Evolutionary conservation across 2,888 invertebrate genomes (phyloP).

Genomic region (Ethmia dodecea): DNA sequence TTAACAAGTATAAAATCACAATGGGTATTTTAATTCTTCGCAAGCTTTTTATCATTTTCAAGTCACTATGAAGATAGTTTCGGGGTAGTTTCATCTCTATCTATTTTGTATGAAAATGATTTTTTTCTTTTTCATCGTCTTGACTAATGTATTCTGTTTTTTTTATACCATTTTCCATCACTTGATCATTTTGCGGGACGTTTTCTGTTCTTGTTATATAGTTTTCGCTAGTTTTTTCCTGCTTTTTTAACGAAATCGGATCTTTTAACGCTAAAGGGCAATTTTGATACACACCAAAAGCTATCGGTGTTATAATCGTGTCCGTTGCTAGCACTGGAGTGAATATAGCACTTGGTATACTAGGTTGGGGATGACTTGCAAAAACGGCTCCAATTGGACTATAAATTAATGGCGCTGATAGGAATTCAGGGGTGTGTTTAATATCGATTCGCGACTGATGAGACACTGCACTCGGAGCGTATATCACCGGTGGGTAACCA

Average conservation of each 20-base stretch:
- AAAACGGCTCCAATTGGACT: conserved; percentile 36
- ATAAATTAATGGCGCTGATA: conserved; percentile 46
- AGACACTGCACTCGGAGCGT: conserved; percentile 74
- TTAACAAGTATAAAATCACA: no score
- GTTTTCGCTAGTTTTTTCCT: no score
- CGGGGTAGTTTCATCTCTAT: no score
- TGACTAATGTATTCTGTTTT: background rate
- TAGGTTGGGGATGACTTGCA: conserved; percentile 25
- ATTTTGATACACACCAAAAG: conserved; percentile 52
- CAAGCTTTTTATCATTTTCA: background rate
- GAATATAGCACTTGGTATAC: conserved; percentile 25
- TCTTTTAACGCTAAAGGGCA: conserved; percentile 48
- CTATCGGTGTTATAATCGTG: conserved; percentile 46
- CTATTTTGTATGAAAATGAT: no score
- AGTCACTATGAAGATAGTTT: no score
- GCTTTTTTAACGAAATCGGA: conserved; percentile 46
- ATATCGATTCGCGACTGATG: conserved; percentile 76
- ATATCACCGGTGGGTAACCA: conserved; percentile 49
- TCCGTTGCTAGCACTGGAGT: conserved; percentile 37
- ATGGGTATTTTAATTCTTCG: no score
- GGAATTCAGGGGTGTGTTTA: conserved; percentile 39
- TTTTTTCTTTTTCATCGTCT: background rate
- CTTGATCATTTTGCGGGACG: background rate
- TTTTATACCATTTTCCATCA: background rate
- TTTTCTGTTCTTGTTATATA: no score